Conservation (phyloP, 2,888 invertebrate species). For the Ischnus inquisitorius region DNA sequence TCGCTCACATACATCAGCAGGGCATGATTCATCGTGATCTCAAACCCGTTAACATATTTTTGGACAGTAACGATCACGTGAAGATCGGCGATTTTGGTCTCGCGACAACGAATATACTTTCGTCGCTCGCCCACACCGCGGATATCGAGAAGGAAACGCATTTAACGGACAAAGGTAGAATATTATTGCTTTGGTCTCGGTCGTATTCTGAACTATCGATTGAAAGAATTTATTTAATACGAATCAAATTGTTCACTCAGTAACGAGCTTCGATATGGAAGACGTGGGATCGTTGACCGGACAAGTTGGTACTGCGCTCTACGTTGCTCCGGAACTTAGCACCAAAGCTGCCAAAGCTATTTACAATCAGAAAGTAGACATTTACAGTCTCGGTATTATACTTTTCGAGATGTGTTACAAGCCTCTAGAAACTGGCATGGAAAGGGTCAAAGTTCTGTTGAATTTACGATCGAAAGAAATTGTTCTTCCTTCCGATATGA, state of each 20-base stretch:
- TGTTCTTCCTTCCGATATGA: conserved; percentile 90
- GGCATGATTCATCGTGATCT: conserved; percentile 95
- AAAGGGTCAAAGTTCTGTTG: conserved; percentile 92
- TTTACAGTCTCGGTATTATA: conserved; percentile 93
- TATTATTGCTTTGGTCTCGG: not conserved
- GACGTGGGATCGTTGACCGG: conserved; percentile 89
- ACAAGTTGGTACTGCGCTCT: conserved; percentile 97
- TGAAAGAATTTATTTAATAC: conserved; percentile 68
- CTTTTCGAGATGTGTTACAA: conserved; percentile 98
- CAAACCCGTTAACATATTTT: conserved; percentile 97
- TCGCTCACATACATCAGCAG: conserved; percentile 97
- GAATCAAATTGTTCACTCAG: conserved; percentile 71
- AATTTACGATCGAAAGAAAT: conserved; percentile 91
- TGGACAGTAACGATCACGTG: conserved; percentile 97
- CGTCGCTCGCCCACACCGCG: conserved; percentile 77
- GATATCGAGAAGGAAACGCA: conserved; percentile 78
- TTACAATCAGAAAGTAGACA: conserved; percentile 94
- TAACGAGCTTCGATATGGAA: conserved; percentile 80
- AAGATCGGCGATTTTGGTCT: conserved; percentile 99
- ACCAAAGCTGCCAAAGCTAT: conserved; percentile 90
- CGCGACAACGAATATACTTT: conserved; percentile 92
- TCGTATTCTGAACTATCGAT: too few species aligned
- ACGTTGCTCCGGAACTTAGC: conserved; percentile 97
- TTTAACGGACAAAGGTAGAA: conserved; percentile 77
- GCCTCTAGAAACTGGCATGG: conserved; percentile 95